Evolutionary conservation across 2,797 vertebrate species (phyloP).

Genomic region (Petrocephalus schoutedeni): DNA sequence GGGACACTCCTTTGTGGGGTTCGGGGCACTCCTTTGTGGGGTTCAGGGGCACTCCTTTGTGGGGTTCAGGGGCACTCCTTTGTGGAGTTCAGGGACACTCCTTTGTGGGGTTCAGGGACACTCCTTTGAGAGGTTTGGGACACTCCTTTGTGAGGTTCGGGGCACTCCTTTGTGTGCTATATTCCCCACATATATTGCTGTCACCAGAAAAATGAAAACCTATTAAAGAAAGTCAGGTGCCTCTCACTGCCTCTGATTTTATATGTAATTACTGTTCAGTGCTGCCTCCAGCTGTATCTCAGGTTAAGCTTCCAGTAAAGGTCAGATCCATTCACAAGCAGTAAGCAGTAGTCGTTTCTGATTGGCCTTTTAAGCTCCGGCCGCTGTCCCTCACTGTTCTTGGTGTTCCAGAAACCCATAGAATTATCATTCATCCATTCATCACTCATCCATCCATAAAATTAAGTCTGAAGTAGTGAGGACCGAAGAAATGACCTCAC

Average conservation of each 20-base stretch:
- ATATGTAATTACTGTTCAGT: neutral
- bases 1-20: no score
- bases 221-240: neutral
- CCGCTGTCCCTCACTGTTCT: neutral
- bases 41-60: neutral
- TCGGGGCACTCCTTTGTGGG: no score
- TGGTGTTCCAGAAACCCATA: neutral
- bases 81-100: no score
- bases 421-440: neutral
- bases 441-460: neutral
- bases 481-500: no score
- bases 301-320: neutral
- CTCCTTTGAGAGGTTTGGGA: no score
- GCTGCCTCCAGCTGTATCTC: neutral
- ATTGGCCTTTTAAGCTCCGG: constrained; percentile 5
- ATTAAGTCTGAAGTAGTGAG: no score
- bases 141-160: no score
- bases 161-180: neutral
- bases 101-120: no score
- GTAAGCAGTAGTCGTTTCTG: neutral
- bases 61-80: neutral
- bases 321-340: neutral
- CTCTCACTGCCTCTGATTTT: neutral
- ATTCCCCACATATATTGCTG: neutral
- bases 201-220: neutral